These are phyloP conservation scores for Heloderma charlesbogerti DNA, from an alignment of 2,113 vertebrate genomes.

Conservation along the genomic window DNA sequence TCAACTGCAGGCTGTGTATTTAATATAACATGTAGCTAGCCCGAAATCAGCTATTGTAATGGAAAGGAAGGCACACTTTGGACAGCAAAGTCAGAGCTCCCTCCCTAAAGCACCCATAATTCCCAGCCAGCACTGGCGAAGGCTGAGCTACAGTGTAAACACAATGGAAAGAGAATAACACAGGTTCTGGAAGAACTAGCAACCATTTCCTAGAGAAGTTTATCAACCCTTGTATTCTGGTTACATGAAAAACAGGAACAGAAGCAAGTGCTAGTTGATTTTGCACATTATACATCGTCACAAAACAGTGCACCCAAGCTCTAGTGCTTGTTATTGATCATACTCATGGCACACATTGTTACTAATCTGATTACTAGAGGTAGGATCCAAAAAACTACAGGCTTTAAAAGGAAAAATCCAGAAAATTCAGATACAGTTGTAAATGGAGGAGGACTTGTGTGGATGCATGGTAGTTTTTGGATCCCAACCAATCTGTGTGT, in stretches of 20 bases:
- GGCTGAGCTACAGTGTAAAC: neutral
- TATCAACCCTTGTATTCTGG: neutral
- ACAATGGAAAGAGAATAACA: neutral
- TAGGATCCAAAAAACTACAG: too few species aligned
- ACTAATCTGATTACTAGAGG: neutral
- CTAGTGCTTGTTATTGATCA: neutral
- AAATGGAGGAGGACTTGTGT: neutral
- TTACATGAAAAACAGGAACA: neutral
- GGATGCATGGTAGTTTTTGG: neutral
- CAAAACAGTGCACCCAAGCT: too few species aligned
- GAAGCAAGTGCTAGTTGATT: neutral
- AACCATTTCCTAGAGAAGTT: neutral
- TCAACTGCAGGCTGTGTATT: too few species aligned
- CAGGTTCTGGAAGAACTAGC: neutral
- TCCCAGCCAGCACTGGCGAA: too few species aligned
- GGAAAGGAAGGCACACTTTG: neutral
- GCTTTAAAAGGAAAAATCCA: neutral
- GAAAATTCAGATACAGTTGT: neutral
- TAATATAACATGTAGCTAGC: too few species aligned
- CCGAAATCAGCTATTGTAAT: neutral
- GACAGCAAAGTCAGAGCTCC: neutral
- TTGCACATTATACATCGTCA: neutral
- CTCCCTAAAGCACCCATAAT: too few species aligned
- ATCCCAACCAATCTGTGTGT: neutral
- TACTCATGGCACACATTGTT: neutral